Conservation (phyloP, 2,888 invertebrate species). For the Baccha elongata region DNA sequence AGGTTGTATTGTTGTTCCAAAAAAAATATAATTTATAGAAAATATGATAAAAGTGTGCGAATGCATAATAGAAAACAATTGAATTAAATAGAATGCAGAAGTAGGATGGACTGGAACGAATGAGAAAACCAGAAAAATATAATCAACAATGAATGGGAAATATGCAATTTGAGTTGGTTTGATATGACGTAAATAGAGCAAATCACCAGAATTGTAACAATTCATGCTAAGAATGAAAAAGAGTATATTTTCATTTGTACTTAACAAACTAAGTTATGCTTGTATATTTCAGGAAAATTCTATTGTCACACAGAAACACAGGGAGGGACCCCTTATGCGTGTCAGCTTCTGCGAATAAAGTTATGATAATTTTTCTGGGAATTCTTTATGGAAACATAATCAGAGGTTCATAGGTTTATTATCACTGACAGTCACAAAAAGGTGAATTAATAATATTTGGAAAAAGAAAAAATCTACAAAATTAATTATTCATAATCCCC, state of each 20-base stretch:
- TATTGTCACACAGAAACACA: not conserved
- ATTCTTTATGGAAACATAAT: too few relatives aligned
- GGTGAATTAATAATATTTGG: too few relatives aligned
- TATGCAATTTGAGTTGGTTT: conserved; percentile 12
- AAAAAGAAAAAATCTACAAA: too few relatives aligned
- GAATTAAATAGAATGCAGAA: conserved; percentile 1
- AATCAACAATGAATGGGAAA: conserved; percentile 16
- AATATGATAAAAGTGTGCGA: not conserved
- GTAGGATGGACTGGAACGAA: not conserved
- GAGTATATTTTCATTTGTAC: not conserved
- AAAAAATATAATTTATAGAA: not conserved
- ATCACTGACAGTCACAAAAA: too few relatives aligned
- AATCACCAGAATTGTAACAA: conserved; percentile 8
- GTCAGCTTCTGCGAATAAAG: too few relatives aligned
- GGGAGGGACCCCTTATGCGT: not conserved
- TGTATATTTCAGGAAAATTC: conserved; percentile 1
- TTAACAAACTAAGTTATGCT: not conserved
- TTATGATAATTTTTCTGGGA: too few relatives aligned
- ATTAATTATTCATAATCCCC: too few relatives aligned
- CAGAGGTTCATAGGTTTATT: too few relatives aligned
- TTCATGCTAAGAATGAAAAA: not conserved
- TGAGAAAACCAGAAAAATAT: not conserved
- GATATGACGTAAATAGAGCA: conserved; percentile 16
- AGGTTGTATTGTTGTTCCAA: conserved; percentile 6
- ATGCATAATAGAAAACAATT: conserved; percentile 20